Conservation (phyloP, 2,888 invertebrate species). For the Ectemnius cavifrons region DNA sequence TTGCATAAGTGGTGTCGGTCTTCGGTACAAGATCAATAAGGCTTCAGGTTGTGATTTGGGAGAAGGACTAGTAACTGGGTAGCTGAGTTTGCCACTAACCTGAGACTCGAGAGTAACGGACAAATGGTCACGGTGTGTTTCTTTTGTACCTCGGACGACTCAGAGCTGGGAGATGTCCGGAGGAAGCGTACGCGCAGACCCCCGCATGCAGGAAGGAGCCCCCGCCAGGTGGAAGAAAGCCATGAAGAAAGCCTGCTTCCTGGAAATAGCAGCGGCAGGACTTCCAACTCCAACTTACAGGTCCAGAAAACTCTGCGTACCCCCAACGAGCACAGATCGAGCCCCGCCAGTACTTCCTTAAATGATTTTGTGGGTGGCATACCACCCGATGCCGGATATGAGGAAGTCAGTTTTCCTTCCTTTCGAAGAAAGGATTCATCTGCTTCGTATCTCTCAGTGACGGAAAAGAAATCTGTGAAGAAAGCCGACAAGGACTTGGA, state of each 20-base stretch:
- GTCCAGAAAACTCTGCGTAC: conserved; percentile 13
- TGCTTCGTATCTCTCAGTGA: conserved; percentile 10
- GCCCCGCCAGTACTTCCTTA: conserved; percentile 11
- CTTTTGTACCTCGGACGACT: conserved; percentile 63
- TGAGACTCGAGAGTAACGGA: conserved; percentile 53
- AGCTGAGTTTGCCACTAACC: no score
- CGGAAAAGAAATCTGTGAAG: conserved; percentile 14
- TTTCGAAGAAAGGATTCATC: conserved; percentile 25
- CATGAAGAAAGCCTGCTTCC: no score
- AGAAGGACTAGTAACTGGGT: no score
- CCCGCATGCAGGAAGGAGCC: conserved; percentile 74
- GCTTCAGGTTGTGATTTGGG: neutral
- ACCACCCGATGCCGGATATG: conserved; percentile 72
- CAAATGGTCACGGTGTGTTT: conserved; percentile 53
- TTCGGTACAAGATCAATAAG: neutral
- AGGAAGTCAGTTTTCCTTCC: conserved; percentile 64
- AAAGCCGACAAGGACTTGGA: conserved; percentile 34
- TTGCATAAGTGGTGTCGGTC: no score
- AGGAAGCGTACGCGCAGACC: conserved; percentile 76
- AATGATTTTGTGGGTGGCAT: conserved; percentile 55
- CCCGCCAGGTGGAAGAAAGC: conserved; percentile 54
- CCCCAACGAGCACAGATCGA: conserved; percentile 42
- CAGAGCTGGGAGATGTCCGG: conserved; percentile 76
- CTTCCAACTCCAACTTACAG: no score
- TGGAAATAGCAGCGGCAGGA: no score